Percentiles rank a stretch among this genome's conserved stretches.
Evolutionary conservation across 53 echinoderm and acorn worm species (phyloP).

Genomic region (Astropecten irregularis): DNA sequence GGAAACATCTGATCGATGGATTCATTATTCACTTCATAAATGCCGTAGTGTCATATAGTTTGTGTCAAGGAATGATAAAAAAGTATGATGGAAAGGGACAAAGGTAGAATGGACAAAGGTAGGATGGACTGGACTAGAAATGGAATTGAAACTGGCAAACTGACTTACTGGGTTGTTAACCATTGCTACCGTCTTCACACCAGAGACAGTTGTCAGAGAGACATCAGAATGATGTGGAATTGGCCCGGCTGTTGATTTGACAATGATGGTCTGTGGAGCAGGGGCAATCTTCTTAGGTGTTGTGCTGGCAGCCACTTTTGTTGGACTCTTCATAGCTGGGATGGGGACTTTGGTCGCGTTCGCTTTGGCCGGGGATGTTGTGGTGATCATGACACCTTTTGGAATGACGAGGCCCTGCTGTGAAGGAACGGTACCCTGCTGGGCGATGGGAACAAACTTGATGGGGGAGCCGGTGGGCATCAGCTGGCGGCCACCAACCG

Average conservation of each 20-base stretch:
- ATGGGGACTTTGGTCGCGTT: conserved; percentile 70
- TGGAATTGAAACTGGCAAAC: no score
- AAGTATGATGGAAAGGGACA: no score
- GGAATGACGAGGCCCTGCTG: conserved; percentile 68
- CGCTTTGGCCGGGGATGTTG: conserved; percentile 73
- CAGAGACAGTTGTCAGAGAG: conserved; percentile 55
- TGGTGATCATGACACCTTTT: conserved; percentile 65
- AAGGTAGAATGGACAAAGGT: no score
- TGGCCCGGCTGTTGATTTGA: conserved; percentile 47
- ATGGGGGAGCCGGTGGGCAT: conserved; percentile 79
- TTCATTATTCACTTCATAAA: no score
- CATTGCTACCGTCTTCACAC: conserved; percentile 58
- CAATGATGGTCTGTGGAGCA: conserved; percentile 67
- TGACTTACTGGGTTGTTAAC: conserved; percentile 68
- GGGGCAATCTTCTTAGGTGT: conserved; percentile 92
- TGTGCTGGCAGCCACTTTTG: conserved; percentile 47
- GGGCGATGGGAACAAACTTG: conserved; percentile 85
- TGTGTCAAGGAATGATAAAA: no score
- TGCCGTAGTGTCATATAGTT: no score
- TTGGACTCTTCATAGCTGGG: conserved; percentile 63
- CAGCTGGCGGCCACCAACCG: conserved; percentile 63
- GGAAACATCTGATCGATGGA: background rate
- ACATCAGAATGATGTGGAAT: conserved; percentile 26
- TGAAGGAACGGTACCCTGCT: background rate
- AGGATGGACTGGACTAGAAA: no score